Percentiles rank a stretch among this genome's conserved stretches.
Conservation (phyloP, 2,888 invertebrate species). For the Blastobasis adustella region DNA sequence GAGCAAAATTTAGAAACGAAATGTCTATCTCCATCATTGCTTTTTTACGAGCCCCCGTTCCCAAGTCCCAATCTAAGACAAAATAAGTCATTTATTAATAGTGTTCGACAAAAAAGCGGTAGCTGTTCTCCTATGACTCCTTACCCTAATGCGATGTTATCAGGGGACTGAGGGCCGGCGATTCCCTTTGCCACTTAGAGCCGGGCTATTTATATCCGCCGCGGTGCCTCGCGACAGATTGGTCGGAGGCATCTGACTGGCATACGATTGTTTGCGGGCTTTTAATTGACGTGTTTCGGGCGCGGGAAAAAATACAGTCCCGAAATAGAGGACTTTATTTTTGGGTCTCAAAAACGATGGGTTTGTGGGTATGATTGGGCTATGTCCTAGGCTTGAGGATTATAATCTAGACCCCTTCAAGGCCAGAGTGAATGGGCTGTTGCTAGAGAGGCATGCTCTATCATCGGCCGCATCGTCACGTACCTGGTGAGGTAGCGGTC, state of each 20-base stretch:
- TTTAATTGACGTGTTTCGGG: neutral
- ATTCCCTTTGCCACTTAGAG: constrained; percentile 68
- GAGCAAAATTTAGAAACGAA: no score
- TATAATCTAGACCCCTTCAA: no score
- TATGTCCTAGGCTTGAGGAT: no score
- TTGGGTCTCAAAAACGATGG: neutral
- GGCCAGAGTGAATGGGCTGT: no score
- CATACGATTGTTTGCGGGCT: constrained; percentile 9
- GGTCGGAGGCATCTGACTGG: constrained; percentile 49
- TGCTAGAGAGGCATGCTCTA: no score
- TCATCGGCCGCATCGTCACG: no score
- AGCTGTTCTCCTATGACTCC: constrained; percentile 51
- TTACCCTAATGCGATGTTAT: constrained; percentile 69
- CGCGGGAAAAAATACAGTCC: neutral
- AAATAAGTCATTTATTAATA: constrained; percentile 15
- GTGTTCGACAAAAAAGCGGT: constrained; percentile 62
- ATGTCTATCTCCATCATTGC: no score
- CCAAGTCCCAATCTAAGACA: no score
- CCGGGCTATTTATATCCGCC: constrained; percentile 62
- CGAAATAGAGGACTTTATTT: neutral
- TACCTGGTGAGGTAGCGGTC: no score
- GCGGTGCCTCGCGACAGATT: constrained; percentile 42
- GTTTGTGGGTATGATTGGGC: neutral
- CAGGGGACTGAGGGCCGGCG: constrained; percentile 54
- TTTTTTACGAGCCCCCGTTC: no score